These are phyloP conservation scores for Andrena dorsata DNA, from an alignment of 2,888 invertebrate genomes.

Conservation along the genomic window DNA sequence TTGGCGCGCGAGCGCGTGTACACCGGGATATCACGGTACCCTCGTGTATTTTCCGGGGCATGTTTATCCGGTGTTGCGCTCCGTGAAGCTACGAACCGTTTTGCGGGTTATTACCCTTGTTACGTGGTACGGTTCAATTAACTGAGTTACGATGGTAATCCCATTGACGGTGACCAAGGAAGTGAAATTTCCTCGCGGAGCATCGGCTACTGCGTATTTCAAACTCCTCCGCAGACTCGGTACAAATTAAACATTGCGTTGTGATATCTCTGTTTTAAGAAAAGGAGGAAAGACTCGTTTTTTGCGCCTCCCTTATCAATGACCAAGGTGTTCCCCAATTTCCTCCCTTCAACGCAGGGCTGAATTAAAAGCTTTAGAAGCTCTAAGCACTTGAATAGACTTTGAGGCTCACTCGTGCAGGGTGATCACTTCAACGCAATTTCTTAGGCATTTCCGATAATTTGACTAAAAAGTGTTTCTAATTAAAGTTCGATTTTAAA, in stretches of 20 bases:
- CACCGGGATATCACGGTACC: not conserved
- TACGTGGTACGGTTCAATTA: slow-evolving; percentile 77
- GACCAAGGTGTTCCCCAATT: too few relatives aligned
- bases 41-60: not conserved
- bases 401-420: too few relatives aligned
- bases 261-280: not conserved
- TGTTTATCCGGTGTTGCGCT: slow-evolving; percentile 39
- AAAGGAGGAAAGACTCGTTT: not conserved
- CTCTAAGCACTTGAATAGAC: too few relatives aligned
- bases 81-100: slow-evolving; percentile 51
- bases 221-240: not conserved
- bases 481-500: not conserved
- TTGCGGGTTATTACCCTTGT: slow-evolving; percentile 74
- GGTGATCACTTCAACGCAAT: too few relatives aligned
- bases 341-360: too few relatives aligned
- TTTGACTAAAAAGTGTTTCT: too few relatives aligned
- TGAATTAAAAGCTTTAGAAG: too few relatives aligned
- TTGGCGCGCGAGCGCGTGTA: not conserved
- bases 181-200: slow-evolving; percentile 60
- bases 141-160: slow-evolving; percentile 79
- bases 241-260: not conserved
- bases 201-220: not conserved
- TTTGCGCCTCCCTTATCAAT: too few relatives aligned
- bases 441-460: too few relatives aligned
- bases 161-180: slow-evolving; percentile 59